Percentiles rank a stretch among this genome's conserved stretches.
Evolutionary conservation across 92 coral and sea anemone genomes (phyloP).

Genomic region (Heteractis magnifica): DNA sequence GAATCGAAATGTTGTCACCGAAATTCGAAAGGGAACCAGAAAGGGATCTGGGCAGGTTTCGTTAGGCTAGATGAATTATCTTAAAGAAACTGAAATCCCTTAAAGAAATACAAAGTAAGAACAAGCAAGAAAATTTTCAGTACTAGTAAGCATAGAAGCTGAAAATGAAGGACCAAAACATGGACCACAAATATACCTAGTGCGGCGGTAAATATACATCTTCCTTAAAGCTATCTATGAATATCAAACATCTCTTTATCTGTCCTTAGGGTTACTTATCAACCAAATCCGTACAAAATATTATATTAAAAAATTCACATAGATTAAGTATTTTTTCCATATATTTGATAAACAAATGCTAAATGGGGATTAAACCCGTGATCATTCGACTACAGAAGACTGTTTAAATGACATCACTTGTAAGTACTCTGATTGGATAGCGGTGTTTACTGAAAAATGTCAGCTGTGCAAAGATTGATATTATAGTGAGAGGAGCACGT

Average conservation of each 20-base stretch:
- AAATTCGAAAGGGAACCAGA: too few relatives aligned
- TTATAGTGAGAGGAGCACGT: background rate
- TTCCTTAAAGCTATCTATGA: too few relatives aligned
- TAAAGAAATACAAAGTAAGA: too few relatives aligned
- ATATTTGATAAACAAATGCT: conserved; percentile 21
- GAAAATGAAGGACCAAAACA: background rate
- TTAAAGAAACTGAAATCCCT: too few relatives aligned
- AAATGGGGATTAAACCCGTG: background rate
- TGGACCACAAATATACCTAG: background rate
- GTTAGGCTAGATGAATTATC: too few relatives aligned
- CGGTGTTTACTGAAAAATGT: conserved; percentile 9
- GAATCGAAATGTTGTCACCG: too few relatives aligned
- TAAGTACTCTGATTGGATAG: conserved; percentile 24
- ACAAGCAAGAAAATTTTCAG: too few relatives aligned
- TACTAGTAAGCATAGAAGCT: background rate
- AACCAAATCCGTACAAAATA: background rate
- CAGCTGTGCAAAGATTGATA: conserved; percentile 13
- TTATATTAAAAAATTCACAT: background rate
- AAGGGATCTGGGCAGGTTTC: too few relatives aligned
- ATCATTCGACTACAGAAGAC: conserved; percentile 1
- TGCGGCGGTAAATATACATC: background rate
- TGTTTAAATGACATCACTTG: conserved; percentile 21
- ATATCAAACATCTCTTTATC: too few relatives aligned
- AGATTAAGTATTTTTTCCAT: background rate
- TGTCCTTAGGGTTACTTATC: background rate